Percentiles rank a stretch among this genome's conserved stretches.
Evolutionary conservation across 2,888 invertebrate genomes (phyloP).

Genomic region (Cephus runcator): DNA sequence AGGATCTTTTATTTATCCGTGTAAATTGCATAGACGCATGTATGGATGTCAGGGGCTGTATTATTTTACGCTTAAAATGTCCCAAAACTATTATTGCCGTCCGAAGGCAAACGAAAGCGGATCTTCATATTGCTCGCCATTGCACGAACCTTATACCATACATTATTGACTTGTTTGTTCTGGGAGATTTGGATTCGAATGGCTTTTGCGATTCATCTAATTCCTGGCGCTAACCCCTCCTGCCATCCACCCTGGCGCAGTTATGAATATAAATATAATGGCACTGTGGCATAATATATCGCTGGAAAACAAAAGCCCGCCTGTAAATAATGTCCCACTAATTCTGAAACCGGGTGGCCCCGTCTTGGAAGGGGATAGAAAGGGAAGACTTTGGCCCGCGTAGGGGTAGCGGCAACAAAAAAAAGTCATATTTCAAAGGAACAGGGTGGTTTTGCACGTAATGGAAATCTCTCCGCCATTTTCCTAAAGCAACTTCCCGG

Average conservation of each 20-base stretch:
- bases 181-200: background rate
- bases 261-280: slow-evolving; percentile 47
- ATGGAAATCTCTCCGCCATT: slow-evolving; percentile 36
- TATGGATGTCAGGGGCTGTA: background rate
- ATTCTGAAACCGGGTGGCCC: slow-evolving; percentile 23
- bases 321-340: slow-evolving; percentile 37
- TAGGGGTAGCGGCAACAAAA: background rate
- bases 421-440: slow-evolving; percentile 30
- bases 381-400: slow-evolving; percentile 3
- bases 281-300: slow-evolving; percentile 29
- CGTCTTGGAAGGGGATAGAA: slow-evolving; percentile 11
- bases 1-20: background rate
- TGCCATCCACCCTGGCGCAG: slow-evolving; percentile 22
- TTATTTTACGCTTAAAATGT: background rate
- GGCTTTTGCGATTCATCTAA: slow-evolving; percentile 1
- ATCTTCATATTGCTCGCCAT: background rate
- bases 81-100: background rate
- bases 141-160: background rate
- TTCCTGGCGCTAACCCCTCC: slow-evolving; percentile 17
- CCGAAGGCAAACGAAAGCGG: background rate
- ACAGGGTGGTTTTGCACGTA: slow-evolving; percentile 30
- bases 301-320: slow-evolving; percentile 36
- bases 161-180: slow-evolving; percentile 19
- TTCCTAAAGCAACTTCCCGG: background rate
- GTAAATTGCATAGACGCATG: no score